Base-by-base conservation (phyloP, 2,113 vertebrate species). In the Stigmatopora nigra region DNA sequence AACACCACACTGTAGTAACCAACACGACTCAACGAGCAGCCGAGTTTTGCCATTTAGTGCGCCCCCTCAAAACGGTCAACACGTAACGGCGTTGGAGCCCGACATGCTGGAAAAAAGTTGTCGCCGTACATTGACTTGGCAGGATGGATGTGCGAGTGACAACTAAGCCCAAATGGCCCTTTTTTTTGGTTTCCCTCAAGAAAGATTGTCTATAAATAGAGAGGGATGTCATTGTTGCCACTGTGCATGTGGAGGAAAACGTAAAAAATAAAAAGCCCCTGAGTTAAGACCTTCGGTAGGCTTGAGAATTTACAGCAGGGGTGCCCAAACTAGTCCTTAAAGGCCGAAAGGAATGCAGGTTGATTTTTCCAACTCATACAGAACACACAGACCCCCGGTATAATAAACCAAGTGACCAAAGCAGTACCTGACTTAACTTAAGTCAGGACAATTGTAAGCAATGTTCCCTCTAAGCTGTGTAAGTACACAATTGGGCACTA, bases 11-110 rank as follows among this genome's bases (percentile, higher is more conserved):
- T 36, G 16, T 11, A 16, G 78, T 73, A 85, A 88, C 75, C n/a
- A n/a, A 83, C 69, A 47, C 67, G 15, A 78, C 78, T 79, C 80
- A 76, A 83, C 76, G 63, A 77, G 82, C 84, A 78, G 59, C 71
- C 68, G 72, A 82, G 76, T 83, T 88, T 85, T 84, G 81, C 83
- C 17, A 61, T 90, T 31, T 87, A 88, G 87, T 89, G 88, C 89
- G 88, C 88, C 85, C 87, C 86, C 84, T 88, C 85, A 84, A 82
- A 57, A 35, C 11, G 31, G 20, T 35, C 25, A 36, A 31, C 57
- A 59, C 25, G 38, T 16, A 7, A 17, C 3, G 17, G 47, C 7
- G 17, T 17, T 19, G 48, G 31, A 59, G 6, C 16, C 17, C 48
- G 7, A n/a, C 48, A 78, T 67, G 82, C 71, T 73, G 72, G 71